Conservation (phyloP, 2,888 invertebrate genomes). For the Copidosoma aretas region DNA sequence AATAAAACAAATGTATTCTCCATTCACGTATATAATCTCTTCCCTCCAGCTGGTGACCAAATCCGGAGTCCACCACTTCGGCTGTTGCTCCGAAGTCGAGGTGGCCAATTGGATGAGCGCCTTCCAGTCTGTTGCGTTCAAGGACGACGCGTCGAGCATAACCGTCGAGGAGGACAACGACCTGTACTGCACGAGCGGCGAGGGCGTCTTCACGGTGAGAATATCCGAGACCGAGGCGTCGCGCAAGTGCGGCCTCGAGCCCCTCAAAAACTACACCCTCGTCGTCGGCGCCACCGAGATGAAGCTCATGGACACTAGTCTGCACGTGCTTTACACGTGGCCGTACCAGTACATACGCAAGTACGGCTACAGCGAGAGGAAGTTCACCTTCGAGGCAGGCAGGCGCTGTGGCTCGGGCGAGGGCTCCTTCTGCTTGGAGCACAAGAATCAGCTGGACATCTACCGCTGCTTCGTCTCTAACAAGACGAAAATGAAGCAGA, state of each 20-base stretch:
- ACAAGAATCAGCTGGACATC: slow-evolving; percentile 82
- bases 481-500: slow-evolving; percentile 87
- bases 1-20: not conserved
- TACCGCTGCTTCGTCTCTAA: slow-evolving; percentile 81
- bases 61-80: slow-evolving; percentile 68
- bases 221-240: slow-evolving; percentile 82
- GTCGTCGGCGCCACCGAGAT: slow-evolving; percentile 78
- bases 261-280: slow-evolving; percentile 73
- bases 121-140: slow-evolving; percentile 82
- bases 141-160: slow-evolving; percentile 68
- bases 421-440: slow-evolving; percentile 81
- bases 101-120: slow-evolving; percentile 80
- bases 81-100: slow-evolving; percentile 74
- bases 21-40: not conserved
- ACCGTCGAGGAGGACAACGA: slow-evolving; percentile 86
- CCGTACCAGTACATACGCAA: slow-evolving; percentile 83
- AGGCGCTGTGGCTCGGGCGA: slow-evolving; percentile 86
- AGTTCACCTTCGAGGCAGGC: slow-evolving; percentile 88
- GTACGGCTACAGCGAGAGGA: slow-evolving; percentile 85
- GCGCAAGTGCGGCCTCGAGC: slow-evolving; percentile 74
- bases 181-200: slow-evolving; percentile 84
- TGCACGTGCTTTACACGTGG: slow-evolving; percentile 75
- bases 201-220: slow-evolving; percentile 81
- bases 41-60: slow-evolving; percentile 74
- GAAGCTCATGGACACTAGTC: slow-evolving; percentile 73